Conservation (phyloP, 1,140 invertebrate genomes). For the Lasaia peninsularis region DNA sequence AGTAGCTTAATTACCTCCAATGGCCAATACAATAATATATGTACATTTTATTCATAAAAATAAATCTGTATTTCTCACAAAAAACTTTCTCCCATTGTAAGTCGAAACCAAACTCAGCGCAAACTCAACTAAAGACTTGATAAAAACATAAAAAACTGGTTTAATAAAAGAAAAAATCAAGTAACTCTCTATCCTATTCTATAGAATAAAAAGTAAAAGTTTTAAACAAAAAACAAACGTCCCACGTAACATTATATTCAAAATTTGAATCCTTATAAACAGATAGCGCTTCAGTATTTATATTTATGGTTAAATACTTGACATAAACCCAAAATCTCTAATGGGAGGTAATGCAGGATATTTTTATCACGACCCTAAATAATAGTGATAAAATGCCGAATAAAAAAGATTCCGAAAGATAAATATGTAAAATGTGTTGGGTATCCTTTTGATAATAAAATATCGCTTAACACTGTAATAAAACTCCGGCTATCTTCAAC, state of each 20-base stretch:
- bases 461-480: conserved; percentile 57
- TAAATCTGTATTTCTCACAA: too few relatives aligned
- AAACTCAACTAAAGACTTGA: too few relatives aligned
- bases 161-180: neutral
- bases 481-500: conserved; percentile 49
- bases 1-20: too few relatives aligned
- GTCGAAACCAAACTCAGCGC: too few relatives aligned
- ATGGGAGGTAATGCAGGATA: conserved; percentile 27
- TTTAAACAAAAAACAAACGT: too few relatives aligned
- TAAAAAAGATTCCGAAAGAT: conserved; percentile 63
- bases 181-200: too few relatives aligned
- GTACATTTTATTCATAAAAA: too few relatives aligned
- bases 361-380: conserved; percentile 63
- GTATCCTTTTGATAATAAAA: conserved; percentile 55
- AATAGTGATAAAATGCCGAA: conserved; percentile 67
- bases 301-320: conserved; percentile 18
- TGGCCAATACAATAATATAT: too few relatives aligned
- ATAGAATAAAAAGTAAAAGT: too few relatives aligned
- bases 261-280: neutral
- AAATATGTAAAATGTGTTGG: conserved; percentile 42
- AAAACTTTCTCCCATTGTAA: too few relatives aligned
- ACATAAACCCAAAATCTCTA: conserved; percentile 30
- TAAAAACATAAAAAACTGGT: too few relatives aligned
- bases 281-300: neutral
- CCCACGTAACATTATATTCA: neutral